Evolutionary conservation across 2,797 vertebrate species (phyloP).

Genomic region (Sarcophilus harrisii): DNA sequence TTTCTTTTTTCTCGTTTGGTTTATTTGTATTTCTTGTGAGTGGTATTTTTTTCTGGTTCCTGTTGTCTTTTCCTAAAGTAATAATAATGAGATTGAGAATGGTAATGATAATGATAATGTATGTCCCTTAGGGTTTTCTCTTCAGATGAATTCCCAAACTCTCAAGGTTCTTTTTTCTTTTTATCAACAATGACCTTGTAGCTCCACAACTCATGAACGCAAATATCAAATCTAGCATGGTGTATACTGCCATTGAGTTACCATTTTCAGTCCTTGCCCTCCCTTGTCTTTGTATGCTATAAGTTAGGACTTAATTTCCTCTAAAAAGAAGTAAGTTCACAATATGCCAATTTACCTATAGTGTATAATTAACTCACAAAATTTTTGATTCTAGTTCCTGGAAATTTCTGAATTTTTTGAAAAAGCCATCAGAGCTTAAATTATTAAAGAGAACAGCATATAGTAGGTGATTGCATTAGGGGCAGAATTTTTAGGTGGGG

Average conservation of each 20-base stretch:
- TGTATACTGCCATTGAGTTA: neutral
- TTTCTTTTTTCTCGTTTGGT: conserved; percentile 41
- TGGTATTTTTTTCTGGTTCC: neutral
- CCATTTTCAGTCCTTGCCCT: conserved; percentile 6
- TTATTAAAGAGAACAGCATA: conserved; percentile 13
- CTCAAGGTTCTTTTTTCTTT: conserved; percentile 52
- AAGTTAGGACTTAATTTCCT: conserved; percentile 64
- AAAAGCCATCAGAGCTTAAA: conserved; percentile 52
- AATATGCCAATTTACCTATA: conserved; percentile 48
- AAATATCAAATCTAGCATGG: conserved; percentile 44
- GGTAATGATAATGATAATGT: neutral
- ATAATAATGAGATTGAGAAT: neutral
- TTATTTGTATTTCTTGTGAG: conserved; percentile 20
- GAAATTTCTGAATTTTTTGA: conserved; percentile 41
- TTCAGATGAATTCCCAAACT: conserved; percentile 46
- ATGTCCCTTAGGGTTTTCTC: conserved; percentile 24
- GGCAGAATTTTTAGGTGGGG: conserved; percentile 51
- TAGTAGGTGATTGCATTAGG: conserved; percentile 32
- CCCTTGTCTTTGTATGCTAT: conserved; percentile 38
- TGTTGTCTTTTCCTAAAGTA: neutral
- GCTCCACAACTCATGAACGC: conserved; percentile 17
- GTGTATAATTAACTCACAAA: conserved; percentile 43
- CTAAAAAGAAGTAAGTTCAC: conserved; percentile 60
- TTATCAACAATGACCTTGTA: conserved; percentile 52
- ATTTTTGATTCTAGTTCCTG: neutral